A percentile compares a stretch with the other conserved stretches of the same genome.
Evolutionary conservation across 1,140 invertebrate species (phyloP).

Genomic region (Tetragonula clypearis): DNA sequence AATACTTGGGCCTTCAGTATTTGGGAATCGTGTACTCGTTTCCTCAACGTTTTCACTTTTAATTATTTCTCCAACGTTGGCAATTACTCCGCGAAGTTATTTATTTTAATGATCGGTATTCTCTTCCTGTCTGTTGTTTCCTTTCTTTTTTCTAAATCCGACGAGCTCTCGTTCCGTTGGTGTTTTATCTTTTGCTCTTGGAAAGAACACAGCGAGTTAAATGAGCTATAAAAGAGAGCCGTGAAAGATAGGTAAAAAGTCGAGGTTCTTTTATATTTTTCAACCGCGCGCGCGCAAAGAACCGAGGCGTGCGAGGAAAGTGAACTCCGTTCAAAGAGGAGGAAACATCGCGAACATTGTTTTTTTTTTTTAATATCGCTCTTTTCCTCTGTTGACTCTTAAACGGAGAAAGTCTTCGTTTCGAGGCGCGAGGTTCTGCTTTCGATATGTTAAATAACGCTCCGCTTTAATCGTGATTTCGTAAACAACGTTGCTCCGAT

Average conservation of each 20-base stretch:
- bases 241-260: constrained; percentile 6
- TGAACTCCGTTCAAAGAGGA: background rate
- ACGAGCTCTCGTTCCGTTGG: background rate
- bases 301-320: background rate
- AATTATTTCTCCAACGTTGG: background rate
- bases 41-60: no score
- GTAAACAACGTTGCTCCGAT: background rate
- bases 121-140: background rate
- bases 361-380: background rate
- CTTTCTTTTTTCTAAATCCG: background rate
- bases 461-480: no score
- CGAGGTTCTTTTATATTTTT: background rate
- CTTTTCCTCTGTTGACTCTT: background rate
- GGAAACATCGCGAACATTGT: background rate
- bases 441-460: no score
- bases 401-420: background rate
- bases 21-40: no score
- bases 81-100: background rate
- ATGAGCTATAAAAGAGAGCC: constrained; percentile 12
- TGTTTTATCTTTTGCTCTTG: background rate
- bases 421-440: no score
- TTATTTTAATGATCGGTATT: background rate
- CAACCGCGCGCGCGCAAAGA: background rate
- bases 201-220: background rate
- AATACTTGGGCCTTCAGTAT: no score